phyloP scores from a whole-genome alignment of 2,113 vertebrate species.

The Sisor rabdophorus region DNA sequence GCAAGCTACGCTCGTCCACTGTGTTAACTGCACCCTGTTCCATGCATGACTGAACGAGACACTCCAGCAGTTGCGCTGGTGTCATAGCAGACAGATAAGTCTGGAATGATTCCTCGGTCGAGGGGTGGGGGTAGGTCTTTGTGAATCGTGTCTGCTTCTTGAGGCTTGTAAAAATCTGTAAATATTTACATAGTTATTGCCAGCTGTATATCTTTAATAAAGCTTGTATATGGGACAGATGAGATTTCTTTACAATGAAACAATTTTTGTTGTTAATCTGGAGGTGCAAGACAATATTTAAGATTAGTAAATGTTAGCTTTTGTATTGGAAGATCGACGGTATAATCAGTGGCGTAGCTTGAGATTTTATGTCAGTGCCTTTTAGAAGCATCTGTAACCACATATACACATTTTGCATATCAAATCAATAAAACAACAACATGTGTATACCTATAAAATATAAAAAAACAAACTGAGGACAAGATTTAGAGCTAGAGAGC shows the following conservation, averaged over 20 bases:
- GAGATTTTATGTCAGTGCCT: no score
- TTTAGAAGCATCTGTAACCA: no score
- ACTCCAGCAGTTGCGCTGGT: not conserved
- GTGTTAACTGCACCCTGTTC: constrained; percentile 15
- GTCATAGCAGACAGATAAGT: constrained; percentile 9
- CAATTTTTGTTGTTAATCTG: not conserved
- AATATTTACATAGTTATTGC: not conserved
- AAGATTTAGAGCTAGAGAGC: no score
- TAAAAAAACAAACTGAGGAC: no score
- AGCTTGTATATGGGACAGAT: not conserved
- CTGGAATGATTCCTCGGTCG: not conserved
- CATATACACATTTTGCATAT: no score
- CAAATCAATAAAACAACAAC: no score
- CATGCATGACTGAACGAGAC: constrained; percentile 21
- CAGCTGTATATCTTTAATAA: not conserved
- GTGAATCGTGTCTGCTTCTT: not conserved
- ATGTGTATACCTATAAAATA: no score
- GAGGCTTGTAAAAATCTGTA: not conserved
- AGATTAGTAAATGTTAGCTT: not conserved
- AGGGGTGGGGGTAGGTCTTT: not conserved
- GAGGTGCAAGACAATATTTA: not conserved
- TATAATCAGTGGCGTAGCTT: no score
- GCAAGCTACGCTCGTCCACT: constrained; percentile 20
- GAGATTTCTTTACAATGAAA: not conserved
- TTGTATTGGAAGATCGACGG: no score